phyloP scores from a whole-genome alignment of 2,113 vertebrate species.

The Charina bottae region DNA sequence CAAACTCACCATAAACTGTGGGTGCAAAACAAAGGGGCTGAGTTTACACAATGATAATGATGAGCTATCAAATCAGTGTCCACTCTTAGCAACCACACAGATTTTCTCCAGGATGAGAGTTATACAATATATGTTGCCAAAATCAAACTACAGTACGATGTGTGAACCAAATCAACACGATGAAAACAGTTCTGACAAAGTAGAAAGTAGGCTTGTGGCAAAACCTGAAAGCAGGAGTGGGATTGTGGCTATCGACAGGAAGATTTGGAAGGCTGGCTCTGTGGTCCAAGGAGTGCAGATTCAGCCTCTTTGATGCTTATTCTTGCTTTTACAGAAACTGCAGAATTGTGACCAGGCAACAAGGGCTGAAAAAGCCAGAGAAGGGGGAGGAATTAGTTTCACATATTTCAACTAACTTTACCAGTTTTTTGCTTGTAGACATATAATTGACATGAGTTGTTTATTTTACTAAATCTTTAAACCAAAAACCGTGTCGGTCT shows the following conservation, averaged over 20 bases:
- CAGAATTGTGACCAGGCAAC: not conserved
- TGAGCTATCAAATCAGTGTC: not conserved
- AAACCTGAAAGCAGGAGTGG: not conserved
- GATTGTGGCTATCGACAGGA: not conserved
- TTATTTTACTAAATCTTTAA: not conserved
- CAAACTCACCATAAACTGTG: not conserved
- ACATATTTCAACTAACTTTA: not conserved
- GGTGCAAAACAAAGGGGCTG: not conserved
- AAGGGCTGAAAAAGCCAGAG: not conserved
- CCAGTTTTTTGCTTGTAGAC: not conserved
- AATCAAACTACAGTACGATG: not conserved
- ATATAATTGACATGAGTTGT: not conserved
- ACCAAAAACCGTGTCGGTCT: not conserved
- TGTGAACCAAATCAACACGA: not conserved
- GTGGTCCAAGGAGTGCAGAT: not conserved
- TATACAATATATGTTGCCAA: not conserved
- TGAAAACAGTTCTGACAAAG: not conserved
- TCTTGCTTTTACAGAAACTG: not conserved
- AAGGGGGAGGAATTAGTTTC: not conserved
- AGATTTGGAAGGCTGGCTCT: not conserved
- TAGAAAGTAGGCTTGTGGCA: not conserved
- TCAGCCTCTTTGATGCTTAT: not conserved
- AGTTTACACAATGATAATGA: not conserved
- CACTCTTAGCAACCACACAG: not conserved
- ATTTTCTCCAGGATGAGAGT: not conserved